Conservation (phyloP, 2,888 invertebrate genomes). For the Aporophyla nigra region DNA sequence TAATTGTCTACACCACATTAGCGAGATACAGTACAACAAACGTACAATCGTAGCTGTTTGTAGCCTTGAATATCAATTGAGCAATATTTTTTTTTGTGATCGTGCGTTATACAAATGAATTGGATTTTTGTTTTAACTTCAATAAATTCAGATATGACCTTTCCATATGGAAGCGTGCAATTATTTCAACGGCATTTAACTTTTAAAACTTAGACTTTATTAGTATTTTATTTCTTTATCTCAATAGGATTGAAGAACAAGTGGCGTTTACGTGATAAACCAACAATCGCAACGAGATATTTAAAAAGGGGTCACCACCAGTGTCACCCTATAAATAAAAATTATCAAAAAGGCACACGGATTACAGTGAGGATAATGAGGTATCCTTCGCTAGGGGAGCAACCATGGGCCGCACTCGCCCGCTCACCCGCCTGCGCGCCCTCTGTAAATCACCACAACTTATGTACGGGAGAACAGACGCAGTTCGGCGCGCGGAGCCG, state of each 20-base stretch:
- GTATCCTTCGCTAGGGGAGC: slow-evolving; percentile 87
- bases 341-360: slow-evolving; percentile 88
- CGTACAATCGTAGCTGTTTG: slow-evolving; percentile 62
- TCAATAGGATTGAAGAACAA: slow-evolving; percentile 45
- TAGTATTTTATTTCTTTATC: slow-evolving; percentile 22
- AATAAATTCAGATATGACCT: slow-evolving; percentile 53
- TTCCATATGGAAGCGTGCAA: slow-evolving; percentile 37
- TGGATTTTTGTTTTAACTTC: slow-evolving; percentile 62
- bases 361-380: slow-evolving; percentile 90
- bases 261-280: slow-evolving; percentile 49
- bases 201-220: slow-evolving; percentile 13
- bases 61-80: slow-evolving; percentile 79
- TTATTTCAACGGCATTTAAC: slow-evolving; percentile 25
- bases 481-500: slow-evolving; percentile 89
- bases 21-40: slow-evolving; percentile 64
- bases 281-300: slow-evolving; percentile 66
- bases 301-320: slow-evolving; percentile 78
- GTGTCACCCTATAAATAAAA: slow-evolving; percentile 84
- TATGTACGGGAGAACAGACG: slow-evolving; percentile 79
- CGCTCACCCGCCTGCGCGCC: slow-evolving; percentile 82
- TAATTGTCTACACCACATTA: slow-evolving; percentile 66
- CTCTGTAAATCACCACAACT: slow-evolving; percentile 85
- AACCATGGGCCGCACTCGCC: slow-evolving; percentile 78
- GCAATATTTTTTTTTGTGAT: slow-evolving; percentile 70
- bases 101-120: slow-evolving; percentile 62